Evolutionary conservation across 1,140 invertebrate species (phyloP).

Genomic region (Mamestra configurata): DNA sequence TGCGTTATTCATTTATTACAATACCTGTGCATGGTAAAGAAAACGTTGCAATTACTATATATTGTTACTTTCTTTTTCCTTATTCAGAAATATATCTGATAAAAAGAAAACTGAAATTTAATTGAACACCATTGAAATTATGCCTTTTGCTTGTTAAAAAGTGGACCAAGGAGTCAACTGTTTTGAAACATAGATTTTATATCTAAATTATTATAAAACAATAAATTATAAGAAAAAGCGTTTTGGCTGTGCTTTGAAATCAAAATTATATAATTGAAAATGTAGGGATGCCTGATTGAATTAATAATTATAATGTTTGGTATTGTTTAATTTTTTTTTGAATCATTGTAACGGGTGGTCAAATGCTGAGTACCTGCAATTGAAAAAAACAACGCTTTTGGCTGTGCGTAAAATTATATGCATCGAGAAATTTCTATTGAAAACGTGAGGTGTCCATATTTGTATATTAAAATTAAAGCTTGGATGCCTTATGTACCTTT

Average conservation of each 20-base stretch:
- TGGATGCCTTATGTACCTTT: constrained; percentile 37
- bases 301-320: constrained; percentile 33
- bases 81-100: constrained; percentile 4
- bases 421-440: constrained; percentile 30
- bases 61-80: neutral
- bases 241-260: constrained; percentile 77
- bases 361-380: constrained; percentile 39
- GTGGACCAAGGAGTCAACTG: constrained; percentile 86
- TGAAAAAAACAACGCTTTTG: constrained; percentile 41
- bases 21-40: constrained; percentile 10
- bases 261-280: constrained; percentile 50
- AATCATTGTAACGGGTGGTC: constrained; percentile 50
- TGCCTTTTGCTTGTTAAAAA: constrained; percentile 83
- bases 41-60: neutral
- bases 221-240: constrained; percentile 68
- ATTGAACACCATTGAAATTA: constrained; percentile 61
- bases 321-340: neutral
- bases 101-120: constrained; percentile 13
- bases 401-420: constrained; percentile 39
- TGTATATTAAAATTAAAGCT: constrained; percentile 33
- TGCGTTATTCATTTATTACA: constrained; percentile 24
- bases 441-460: constrained; percentile 25
- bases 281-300: constrained; percentile 44
- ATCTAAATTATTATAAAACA: constrained; percentile 60
- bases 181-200: constrained; percentile 75